Evolutionary conservation across 2,888 invertebrate species (phyloP), one percentile per base, ranked within the genome.

Genomic region (Apamea monoglypha): DNA sequence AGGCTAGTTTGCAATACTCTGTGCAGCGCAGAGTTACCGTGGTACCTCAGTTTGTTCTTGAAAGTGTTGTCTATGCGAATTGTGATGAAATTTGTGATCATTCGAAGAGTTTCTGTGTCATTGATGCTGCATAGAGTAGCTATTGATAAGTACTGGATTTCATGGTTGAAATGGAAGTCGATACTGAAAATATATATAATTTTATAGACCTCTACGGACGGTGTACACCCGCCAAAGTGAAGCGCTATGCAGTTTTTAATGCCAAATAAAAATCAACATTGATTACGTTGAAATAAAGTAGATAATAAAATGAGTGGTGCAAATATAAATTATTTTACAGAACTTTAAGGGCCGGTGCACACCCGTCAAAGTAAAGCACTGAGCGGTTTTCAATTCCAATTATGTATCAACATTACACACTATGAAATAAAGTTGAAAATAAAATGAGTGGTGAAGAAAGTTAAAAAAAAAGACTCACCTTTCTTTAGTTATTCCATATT

Each of bases 41-140:
- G 96, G 83, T 97, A 97, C 68, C 97, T 92, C 76, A 92, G 93
- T 86, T 96, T 96, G 47, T 93, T 94, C 81, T 92, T 94, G 67
- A 96, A 94, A 21, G 91, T 86, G 6, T 92, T 90, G 71, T 95
- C 93, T 7, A 96, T 90, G 88, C 92, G 95, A n/a, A 89, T 91
- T 14, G 86, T 94, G 32, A 96, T 94, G 5, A 93, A 91, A n/a
- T 87, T 83, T 2, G 88, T 86, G 21, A 96, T 90, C 8, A 87
- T 90, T 25, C 90, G 82, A 8, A 95, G 82, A 44, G 93, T 90
- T 66, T 91, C 92, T 18, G 81, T 50, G 69, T 95, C 87, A 1
- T 87, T 81, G 53, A 96, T 93, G 76, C 91, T 93, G 73, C 93
- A 92, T 44, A 97, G 81, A 50, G 91, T 91, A 32, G 87, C 81